A percentile compares a stretch with the other conserved stretches of the same genome.
phyloP scores from a whole-genome alignment of 2,113 vertebrate species.

The Lycaon pictus region DNA sequence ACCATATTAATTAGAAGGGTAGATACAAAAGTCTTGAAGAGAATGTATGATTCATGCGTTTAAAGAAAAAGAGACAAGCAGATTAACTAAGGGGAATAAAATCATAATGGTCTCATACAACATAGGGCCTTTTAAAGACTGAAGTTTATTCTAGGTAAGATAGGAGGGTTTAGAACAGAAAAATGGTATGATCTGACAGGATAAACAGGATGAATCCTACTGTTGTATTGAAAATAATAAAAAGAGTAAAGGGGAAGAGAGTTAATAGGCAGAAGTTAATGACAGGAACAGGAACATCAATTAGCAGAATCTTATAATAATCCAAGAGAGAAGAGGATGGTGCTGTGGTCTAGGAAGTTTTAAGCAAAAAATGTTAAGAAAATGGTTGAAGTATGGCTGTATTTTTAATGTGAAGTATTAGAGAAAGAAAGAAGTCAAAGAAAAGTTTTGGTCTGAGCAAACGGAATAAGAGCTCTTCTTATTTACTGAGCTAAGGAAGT shows the following conservation, averaged over 20 bases:
- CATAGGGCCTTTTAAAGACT: background rate
- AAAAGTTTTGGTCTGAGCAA: background rate
- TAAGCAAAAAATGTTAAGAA: background rate
- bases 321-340: background rate
- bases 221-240: background rate
- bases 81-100: background rate
- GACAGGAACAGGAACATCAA: background rate
- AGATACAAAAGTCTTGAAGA: background rate
- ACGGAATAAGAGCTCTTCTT: background rate
- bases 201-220: background rate
- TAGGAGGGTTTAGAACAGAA: background rate
- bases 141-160: background rate
- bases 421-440: background rate
- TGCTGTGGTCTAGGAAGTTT: background rate
- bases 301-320: background rate
- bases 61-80: background rate
- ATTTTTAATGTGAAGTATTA: background rate
- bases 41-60: background rate
- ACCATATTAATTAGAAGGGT: background rate
- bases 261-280: background rate
- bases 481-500: background rate
- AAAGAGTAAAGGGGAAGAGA: fast-evolving
- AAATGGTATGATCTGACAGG: background rate
- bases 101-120: background rate
- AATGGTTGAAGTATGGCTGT: background rate